Evolutionary conservation across 2,888 invertebrate genomes (phyloP).

Genomic region (Cremastobaeus sp.): DNA sequence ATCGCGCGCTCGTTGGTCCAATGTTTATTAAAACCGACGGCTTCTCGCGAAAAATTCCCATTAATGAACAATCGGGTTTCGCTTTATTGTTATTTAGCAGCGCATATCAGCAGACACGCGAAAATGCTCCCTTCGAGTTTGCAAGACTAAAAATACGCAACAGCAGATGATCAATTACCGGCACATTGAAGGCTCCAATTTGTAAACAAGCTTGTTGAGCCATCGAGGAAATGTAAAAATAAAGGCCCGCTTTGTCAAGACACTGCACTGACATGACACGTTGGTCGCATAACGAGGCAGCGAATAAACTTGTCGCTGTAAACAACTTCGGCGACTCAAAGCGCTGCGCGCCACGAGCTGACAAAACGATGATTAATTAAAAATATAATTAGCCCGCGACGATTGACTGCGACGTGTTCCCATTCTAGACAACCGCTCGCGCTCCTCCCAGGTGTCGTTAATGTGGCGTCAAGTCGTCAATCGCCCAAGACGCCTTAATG

Average conservation of each 20-base stretch:
- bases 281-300: constrained; percentile 72
- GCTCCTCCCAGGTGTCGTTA: constrained; percentile 69
- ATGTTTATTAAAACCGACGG: too few relatives aligned
- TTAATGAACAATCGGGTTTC: too few relatives aligned
- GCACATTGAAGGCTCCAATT: constrained; percentile 27
- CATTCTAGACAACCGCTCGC: constrained; percentile 52
- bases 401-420: constrained; percentile 35
- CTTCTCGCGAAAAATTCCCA: too few relatives aligned
- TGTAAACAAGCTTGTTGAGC: constrained; percentile 17
- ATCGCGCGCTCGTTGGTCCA: neutral
- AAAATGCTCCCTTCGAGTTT: too few relatives aligned
- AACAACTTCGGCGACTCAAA: constrained; percentile 49
- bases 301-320: constrained; percentile 70
- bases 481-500: constrained; percentile 59
- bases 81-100: too few relatives aligned
- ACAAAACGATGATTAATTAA: constrained; percentile 78
- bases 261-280: constrained; percentile 73
- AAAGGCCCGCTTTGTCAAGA: constrained; percentile 34
- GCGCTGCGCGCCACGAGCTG: constrained; percentile 60
- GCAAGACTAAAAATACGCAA: too few relatives aligned
- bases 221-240: constrained; percentile 31
- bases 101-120: too few relatives aligned
- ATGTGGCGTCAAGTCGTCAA: constrained; percentile 77
- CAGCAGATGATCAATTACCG: too few relatives aligned
- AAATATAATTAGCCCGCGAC: constrained; percentile 74